Evolutionary conservation across 37 sponge, comb jelly and placozoan species (phyloP), one percentile per base, ranked within the genome.

Genomic region (Eunapius fragilis): DNA sequence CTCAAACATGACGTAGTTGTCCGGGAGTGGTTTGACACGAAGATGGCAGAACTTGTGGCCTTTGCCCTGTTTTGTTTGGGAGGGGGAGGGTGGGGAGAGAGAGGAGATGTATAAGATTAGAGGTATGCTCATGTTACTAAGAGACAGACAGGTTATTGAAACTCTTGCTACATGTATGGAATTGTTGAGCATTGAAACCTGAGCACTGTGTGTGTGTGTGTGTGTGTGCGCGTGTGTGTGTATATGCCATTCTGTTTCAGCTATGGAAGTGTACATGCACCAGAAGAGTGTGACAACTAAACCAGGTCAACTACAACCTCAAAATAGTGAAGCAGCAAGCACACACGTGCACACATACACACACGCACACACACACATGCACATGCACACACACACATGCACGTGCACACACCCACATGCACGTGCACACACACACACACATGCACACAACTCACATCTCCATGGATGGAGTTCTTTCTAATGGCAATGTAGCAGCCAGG

Each of bases 1-100:
- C 71, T 75, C 79, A 26, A 93, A 80, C 35, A 68, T 72, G 41
- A 89, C 84, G 41, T 89, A 93, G 83, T 89, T 93, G 77, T 93
- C 93, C 0, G 90, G 87, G 12, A 89, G 80, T 9, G 80, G 67
- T 11, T 70, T 35, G 24, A 84, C 36, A 38, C 73, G 48, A 10
- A 93, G 45, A 30, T 86, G 80, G 35, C 80, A 75, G 69, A 67
- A 74, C 27, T 68, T 24, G 24, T 82, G 74, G 11, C 80, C 80
- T 37, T 87, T 82, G 22, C 87, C 86, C 79, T 74, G 31, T n/a
- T n/a, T n/a, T n/a, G n/a, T n/a, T n/a, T n/a, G n/a, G n/a, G n/a
- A n/a, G 58, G 58, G 23, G 67, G 31, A 24, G 67, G 37, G 14
- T 13, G 35, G 14, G 38, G 27, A 27, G n/a, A n/a, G n/a, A 11